Evolutionary conservation across 2,797 vertebrate species (phyloP).

Genomic region (Tinamus major): DNA sequence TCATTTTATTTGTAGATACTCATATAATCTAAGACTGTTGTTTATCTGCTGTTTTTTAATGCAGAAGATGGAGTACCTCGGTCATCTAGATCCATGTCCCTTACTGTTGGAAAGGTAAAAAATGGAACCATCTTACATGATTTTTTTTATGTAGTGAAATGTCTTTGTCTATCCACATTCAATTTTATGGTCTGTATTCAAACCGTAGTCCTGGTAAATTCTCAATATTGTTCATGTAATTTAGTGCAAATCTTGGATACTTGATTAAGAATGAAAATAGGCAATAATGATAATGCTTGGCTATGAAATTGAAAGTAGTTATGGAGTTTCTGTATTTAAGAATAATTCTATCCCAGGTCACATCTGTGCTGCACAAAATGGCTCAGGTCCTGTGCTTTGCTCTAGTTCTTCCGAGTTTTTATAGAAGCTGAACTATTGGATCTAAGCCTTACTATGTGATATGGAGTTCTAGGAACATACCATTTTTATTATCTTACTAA

Average conservation of each 20-base stretch:
- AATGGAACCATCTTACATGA: background rate
- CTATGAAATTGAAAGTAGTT: background rate
- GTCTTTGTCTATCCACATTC: background rate
- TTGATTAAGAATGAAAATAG: background rate
- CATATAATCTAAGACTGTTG: background rate
- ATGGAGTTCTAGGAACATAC: background rate
- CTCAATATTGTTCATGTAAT: background rate
- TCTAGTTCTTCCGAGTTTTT: background rate
- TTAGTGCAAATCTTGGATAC: background rate
- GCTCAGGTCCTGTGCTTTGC: background rate
- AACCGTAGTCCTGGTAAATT: background rate
- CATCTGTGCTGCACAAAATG: background rate
- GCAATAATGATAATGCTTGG: background rate
- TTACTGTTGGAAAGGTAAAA: constrained; percentile 95
- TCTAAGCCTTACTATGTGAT: background rate
- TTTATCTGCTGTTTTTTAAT: constrained; percentile 52
- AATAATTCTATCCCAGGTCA: background rate
- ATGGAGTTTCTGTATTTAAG: background rate
- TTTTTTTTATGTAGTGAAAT: background rate
- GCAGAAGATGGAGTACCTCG: constrained; percentile 94
- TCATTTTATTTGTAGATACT: background rate
- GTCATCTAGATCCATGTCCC: constrained; percentile 92
- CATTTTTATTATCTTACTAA: background rate
- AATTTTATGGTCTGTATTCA: background rate
- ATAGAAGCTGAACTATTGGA: background rate